Evolutionary conservation across 2,113 vertebrate species (phyloP).

Genomic region (Rhadina sibilatrix): DNA sequence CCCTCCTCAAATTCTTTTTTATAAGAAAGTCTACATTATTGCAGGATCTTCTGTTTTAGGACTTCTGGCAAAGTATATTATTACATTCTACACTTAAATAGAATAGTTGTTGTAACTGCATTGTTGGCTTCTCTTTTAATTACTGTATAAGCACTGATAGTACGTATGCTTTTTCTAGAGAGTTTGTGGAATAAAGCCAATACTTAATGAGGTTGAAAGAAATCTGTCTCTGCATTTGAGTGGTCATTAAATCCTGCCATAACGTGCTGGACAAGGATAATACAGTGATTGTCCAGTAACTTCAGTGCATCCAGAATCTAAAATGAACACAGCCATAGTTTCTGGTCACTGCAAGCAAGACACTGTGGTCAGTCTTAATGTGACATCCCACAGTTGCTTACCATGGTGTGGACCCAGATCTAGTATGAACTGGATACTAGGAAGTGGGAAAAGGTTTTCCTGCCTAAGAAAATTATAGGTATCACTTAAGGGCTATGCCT

Average conservation of each 20-base stretch:
- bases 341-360: neutral
- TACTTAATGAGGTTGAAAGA: neutral
- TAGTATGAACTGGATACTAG: neutral
- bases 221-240: neutral
- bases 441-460: conserved; percentile 43
- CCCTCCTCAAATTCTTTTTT: neutral
- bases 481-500: neutral
- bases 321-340: neutral
- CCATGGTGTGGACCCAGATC: neutral
- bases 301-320: neutral
- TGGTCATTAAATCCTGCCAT: neutral
- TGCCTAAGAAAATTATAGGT: conserved; percentile 18
- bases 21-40: neutral
- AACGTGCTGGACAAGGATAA: neutral
- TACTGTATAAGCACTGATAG: neutral
- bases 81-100: neutral
- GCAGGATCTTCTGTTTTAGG: neutral
- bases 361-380: neutral
- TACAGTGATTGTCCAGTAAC: neutral
- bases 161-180: neutral
- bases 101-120: neutral
- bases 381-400: neutral
- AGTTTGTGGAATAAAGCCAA: neutral
- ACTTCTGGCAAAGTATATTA: neutral
- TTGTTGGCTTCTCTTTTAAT: neutral